phyloP scores from a whole-genome alignment of 2,888 invertebrate genomes.

The Lasius platythorax region DNA sequence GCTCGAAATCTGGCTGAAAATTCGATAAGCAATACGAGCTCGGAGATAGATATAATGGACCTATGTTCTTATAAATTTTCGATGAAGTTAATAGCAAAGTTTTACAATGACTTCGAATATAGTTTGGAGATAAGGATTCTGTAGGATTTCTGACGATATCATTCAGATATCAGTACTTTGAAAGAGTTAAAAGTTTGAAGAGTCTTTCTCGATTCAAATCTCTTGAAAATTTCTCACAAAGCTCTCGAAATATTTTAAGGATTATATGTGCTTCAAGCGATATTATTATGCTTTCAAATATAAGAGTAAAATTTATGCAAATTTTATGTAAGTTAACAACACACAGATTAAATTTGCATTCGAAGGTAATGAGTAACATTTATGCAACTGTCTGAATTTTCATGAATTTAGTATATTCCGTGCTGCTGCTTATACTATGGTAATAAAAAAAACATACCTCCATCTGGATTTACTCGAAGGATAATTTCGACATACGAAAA shows the following conservation, averaged over 20 bases:
- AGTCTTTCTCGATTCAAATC: conserved; percentile 4
- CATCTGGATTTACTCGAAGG: conserved; percentile 18
- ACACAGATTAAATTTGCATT: conserved; percentile 29
- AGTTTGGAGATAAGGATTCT: conserved; percentile 26
- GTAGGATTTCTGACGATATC: background rate
- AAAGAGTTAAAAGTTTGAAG: background rate
- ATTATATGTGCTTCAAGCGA: background rate
- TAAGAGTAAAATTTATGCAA: conserved; percentile 22
- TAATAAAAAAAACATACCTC: conserved; percentile 3
- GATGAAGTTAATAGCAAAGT: conserved; percentile 21
- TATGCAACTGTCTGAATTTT: conserved; percentile 24
- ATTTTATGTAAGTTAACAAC: conserved; percentile 33
- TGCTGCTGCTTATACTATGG: background rate
- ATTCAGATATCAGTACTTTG: background rate
- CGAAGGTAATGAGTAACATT: conserved; percentile 37
- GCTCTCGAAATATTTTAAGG: conserved; percentile 1
- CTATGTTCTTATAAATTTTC: conserved; percentile 15
- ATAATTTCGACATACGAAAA: conserved; percentile 23
- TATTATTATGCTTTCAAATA: conserved; percentile 1
- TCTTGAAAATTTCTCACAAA: conserved; percentile 25
- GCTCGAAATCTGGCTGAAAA: background rate
- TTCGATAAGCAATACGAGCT: conserved; percentile 26
- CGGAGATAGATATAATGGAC: background rate
- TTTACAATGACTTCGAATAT: conserved; percentile 27
- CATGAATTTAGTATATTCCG: conserved; percentile 21